These are phyloP conservation scores for Pseudorhombus dupliciocellatus DNA, from an alignment of 2,113 vertebrate genomes.

Conservation along the genomic window DNA sequence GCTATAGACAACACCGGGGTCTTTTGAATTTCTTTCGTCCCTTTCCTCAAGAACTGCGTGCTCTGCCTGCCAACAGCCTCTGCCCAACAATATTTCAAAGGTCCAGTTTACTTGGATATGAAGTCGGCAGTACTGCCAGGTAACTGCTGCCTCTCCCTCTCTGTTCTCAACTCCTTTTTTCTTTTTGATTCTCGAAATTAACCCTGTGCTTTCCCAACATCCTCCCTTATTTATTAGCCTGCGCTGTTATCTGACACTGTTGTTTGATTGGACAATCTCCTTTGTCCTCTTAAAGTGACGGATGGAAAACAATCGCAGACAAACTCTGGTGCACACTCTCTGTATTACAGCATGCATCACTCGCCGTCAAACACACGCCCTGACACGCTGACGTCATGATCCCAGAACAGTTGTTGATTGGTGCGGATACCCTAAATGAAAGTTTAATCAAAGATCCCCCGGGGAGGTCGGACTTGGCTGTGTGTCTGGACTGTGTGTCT, in stretches of 20 bases:
- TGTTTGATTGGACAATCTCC: conserved; percentile 50
- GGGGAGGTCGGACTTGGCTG: neutral
- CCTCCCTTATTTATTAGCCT: conserved; percentile 56
- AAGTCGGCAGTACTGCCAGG: conserved; percentile 21
- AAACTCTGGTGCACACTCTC: conserved; percentile 12
- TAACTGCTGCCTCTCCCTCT: conserved; percentile 3
- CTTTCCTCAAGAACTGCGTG: conserved; percentile 17
- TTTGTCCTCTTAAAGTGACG: conserved; percentile 34
- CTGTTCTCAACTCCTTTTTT: conserved; percentile 31
- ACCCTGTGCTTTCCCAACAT: conserved; percentile 41
- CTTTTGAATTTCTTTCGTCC: conserved; percentile 14
- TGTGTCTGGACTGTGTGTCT: neutral
- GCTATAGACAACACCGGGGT: conserved; percentile 5
- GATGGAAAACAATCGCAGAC: conserved; percentile 29
- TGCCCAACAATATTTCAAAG: conserved; percentile 47
- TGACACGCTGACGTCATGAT: conserved; percentile 1
- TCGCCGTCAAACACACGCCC: conserved; percentile 3
- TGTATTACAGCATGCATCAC: neutral
- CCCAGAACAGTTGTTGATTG: neutral
- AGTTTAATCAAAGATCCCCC: conserved; percentile 3
- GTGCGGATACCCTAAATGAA: conserved; percentile 21
- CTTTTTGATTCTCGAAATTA: conserved; percentile 42
- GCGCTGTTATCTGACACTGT: conserved; percentile 55
- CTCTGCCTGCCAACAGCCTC: conserved; percentile 34
- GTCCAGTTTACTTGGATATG: conserved; percentile 28